A percentile compares a stretch with the other conserved stretches of the same genome.
Evolutionary conservation across 2,888 invertebrate genomes (phyloP).

Genomic region (Syritta pipiens): DNA sequence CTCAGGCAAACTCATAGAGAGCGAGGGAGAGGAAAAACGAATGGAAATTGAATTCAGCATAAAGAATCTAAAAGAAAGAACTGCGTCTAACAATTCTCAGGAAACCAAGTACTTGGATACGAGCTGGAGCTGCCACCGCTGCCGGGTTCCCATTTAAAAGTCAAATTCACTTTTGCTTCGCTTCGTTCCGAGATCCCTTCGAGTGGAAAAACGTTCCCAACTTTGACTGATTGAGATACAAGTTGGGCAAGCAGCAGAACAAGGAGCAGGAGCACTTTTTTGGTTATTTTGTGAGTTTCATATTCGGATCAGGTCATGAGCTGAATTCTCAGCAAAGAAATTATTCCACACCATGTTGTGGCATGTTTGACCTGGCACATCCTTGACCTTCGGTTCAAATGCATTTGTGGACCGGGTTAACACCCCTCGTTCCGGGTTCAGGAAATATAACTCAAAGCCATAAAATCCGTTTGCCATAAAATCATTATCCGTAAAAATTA

Average conservation of each 20-base stretch:
- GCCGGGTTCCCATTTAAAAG: constrained; percentile 30
- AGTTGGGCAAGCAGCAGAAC: background rate
- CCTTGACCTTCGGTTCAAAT: constrained; percentile 18
- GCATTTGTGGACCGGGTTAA: background rate
- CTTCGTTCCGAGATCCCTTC: background rate
- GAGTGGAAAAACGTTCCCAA: constrained; percentile 6
- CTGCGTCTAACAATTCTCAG: too few relatives aligned
- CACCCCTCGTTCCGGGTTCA: too few relatives aligned
- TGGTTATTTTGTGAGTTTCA: background rate
- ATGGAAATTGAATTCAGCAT: too few relatives aligned
- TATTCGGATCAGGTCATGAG: background rate
- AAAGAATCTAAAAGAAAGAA: too few relatives aligned
- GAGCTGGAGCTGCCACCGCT: too few relatives aligned
- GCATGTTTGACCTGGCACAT: background rate
- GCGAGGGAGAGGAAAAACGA: too few relatives aligned
- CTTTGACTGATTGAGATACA: constrained; percentile 7
- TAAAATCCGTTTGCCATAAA: constrained; percentile 46
- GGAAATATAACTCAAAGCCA: constrained; percentile 38
- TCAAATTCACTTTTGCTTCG: constrained; percentile 20
- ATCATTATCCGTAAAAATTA: constrained; percentile 55
- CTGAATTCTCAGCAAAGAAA: background rate
- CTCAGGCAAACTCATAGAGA: too few relatives aligned
- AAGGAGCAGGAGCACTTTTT: background rate
- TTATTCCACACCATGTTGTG: background rate
- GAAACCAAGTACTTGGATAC: too few relatives aligned